Evolutionary conservation across 2,888 invertebrate genomes (phyloP).

Genomic region (Dimorphilus gyrociliatus): DNA sequence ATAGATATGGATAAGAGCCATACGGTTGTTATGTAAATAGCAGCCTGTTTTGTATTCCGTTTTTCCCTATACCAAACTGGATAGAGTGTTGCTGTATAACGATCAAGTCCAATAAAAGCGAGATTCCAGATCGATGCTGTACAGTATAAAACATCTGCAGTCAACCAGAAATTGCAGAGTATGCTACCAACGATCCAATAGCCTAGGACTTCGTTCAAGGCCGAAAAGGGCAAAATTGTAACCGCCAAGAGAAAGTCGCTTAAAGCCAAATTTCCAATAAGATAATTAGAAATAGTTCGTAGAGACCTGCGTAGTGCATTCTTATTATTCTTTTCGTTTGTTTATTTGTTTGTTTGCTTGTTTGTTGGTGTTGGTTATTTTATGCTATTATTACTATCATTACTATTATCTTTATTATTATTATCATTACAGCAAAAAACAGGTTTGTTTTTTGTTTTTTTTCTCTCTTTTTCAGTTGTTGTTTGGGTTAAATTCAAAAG

Average conservation of each 20-base stretch:
- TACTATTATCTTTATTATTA: too few relatives aligned
- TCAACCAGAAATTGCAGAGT: slow-evolving; percentile 40
- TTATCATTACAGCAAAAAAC: too few relatives aligned
- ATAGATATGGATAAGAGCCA: slow-evolving; percentile 35
- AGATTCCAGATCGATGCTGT: slow-evolving; percentile 38
- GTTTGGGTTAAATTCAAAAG: too few relatives aligned
- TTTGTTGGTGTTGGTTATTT: slow-evolving; percentile 12
- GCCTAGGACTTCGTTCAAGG: slow-evolving; percentile 29
- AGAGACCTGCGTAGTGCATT: too few relatives aligned
- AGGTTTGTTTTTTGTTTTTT: too few relatives aligned
- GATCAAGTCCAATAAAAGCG: slow-evolving; percentile 35
- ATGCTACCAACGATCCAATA: slow-evolving; percentile 34
- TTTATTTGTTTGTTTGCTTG: too few relatives aligned
- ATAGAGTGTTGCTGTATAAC: slow-evolving; percentile 37
- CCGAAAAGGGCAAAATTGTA: slow-evolving; percentile 33
- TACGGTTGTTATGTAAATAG: slow-evolving; percentile 31
- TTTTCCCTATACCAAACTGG: slow-evolving; percentile 36
- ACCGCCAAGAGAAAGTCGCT: slow-evolving; percentile 35
- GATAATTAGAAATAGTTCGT: slow-evolving; percentile 35
- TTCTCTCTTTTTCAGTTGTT: too few relatives aligned
- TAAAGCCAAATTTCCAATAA: slow-evolving; percentile 36
- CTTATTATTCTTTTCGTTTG: too few relatives aligned
- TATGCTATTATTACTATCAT: too few relatives aligned
- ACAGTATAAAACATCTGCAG: slow-evolving; percentile 37
- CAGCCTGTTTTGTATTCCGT: slow-evolving; percentile 23